Conservation (phyloP, 2,797 vertebrate genomes). For the Synaphobranchus kaupii region DNA sequence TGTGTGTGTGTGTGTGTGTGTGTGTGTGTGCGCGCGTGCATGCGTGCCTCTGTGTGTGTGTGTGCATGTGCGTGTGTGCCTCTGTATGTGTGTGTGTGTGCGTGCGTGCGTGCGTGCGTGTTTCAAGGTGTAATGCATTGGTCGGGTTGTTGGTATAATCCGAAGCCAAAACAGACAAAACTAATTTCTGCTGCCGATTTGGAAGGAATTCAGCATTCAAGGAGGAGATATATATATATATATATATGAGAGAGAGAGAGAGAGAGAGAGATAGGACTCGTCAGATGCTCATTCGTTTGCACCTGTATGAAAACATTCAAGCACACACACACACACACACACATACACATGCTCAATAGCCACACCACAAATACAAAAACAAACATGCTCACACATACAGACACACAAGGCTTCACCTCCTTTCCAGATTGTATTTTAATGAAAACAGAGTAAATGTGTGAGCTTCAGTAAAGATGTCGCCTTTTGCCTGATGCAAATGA, state of each 20-base stretch:
- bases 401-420: too few species aligned
- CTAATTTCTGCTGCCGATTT: neutral
- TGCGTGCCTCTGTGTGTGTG: too few species aligned
- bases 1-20: neutral
- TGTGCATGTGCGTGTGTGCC: neutral
- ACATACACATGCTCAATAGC: neutral
- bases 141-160: too few species aligned
- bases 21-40: too few species aligned
- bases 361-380: too few species aligned
- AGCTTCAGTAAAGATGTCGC: too few species aligned
- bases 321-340: neutral
- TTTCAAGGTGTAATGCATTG: neutral
- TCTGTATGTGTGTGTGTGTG: neutral
- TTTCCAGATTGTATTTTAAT: neutral
- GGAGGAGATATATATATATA: too few species aligned
- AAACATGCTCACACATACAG: too few species aligned
- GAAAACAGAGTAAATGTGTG: neutral
- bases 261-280: neutral
- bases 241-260: slow-evolving; percentile 12
- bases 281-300: neutral
- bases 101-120: neutral
- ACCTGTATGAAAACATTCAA: neutral
- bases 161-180: too few species aligned
- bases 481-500: too few species aligned
- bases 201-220: neutral